These are phyloP conservation scores for Lasaia peninsularis DNA, from an alignment of 1,140 invertebrate species.

Conservation along the genomic window DNA sequence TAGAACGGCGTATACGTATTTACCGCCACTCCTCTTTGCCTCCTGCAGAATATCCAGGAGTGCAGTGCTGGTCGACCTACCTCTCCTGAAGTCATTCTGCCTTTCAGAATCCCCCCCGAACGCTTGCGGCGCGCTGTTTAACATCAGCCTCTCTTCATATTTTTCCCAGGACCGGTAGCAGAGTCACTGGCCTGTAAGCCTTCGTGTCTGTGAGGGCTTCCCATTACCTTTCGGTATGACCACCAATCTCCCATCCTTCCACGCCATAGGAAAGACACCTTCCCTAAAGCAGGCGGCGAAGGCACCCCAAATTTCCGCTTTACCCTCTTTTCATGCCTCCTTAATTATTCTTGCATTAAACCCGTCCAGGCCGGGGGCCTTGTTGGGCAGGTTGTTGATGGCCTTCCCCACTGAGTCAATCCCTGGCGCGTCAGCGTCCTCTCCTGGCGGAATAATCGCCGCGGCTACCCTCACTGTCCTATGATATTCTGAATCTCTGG, in stretches of 20 bases:
- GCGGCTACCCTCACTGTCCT: no score
- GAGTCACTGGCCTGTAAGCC: no score
- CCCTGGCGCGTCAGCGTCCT: no score
- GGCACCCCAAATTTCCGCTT: background rate
- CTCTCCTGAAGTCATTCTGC: background rate
- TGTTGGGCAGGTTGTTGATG: background rate
- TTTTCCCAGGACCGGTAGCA: no score
- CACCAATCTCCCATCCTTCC: background rate
- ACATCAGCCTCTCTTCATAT: no score
- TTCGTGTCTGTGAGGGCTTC: no score
- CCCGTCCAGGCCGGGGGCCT: no score
- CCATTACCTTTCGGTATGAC: no score
- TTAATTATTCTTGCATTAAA: no score
- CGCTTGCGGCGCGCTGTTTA: no score
- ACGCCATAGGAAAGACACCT: background rate
- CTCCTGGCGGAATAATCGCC: background rate
- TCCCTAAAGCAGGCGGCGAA: background rate
- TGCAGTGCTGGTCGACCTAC: background rate
- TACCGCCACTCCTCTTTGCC: background rate
- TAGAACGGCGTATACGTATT: background rate
- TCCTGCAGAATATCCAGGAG: background rate
- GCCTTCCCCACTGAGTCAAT: background rate
- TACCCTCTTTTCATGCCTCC: background rate
- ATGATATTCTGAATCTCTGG: background rate
- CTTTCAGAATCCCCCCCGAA: no score